These are phyloP conservation scores for Ascaphus truei DNA, from an alignment of 2,113 vertebrate species.

Conservation along the genomic window DNA sequence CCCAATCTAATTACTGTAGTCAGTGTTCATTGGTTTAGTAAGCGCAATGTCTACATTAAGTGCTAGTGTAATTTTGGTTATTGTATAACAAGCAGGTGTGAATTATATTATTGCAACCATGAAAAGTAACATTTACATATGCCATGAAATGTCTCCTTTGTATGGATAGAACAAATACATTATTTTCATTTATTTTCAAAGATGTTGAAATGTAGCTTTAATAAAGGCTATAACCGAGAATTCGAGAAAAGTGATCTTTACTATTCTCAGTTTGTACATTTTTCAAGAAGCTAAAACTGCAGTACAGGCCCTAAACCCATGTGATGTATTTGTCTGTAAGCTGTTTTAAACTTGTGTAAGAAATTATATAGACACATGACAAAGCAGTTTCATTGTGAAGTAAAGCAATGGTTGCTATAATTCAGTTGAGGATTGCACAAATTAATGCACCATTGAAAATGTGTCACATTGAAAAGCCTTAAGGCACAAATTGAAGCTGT, in stretches of 20 bases:
- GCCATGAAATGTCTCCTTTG: too few species aligned
- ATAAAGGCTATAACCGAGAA: slow-evolving; percentile 10
- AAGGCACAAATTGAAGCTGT: slow-evolving; percentile 27
- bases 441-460: slow-evolving; percentile 34
- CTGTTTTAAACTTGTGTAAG: slow-evolving; percentile 9
- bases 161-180: too few species aligned
- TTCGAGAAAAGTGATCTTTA: slow-evolving; percentile 24
- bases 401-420: slow-evolving; percentile 17
- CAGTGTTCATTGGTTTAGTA: too few species aligned
- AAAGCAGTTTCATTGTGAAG: slow-evolving; percentile 11
- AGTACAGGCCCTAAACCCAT: slow-evolving; percentile 17
- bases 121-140: too few species aligned
- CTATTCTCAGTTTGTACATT: slow-evolving; percentile 13
- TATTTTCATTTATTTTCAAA: too few species aligned
- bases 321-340: slow-evolving; percentile 32
- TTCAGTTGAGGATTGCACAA: slow-evolving; percentile 31
- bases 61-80: too few species aligned
- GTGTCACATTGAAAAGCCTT: slow-evolving; percentile 34
- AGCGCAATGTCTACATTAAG: too few species aligned
- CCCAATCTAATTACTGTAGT: too few species aligned
- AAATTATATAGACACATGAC: slow-evolving; percentile 12
- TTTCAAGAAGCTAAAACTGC: slow-evolving; percentile 4
- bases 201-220: too few species aligned
- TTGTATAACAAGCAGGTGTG: too few species aligned
- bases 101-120: too few species aligned